A percentile compares a stretch with the other conserved stretches of the same genome.
Conservation (phyloP, 2,888 invertebrate species). For the Leucoma salicis region DNA sequence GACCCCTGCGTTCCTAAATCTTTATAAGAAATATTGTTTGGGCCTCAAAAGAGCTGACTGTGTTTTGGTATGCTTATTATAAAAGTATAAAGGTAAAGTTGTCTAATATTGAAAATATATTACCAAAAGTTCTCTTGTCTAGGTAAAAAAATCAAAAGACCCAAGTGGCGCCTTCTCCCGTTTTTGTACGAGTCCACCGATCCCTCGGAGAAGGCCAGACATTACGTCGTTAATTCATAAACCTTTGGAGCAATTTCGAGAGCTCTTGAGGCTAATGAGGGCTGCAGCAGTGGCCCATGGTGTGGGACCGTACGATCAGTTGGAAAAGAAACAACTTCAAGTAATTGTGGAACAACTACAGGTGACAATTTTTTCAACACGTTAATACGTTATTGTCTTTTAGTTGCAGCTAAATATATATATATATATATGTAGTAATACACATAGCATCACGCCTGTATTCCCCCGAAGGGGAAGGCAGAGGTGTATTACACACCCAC, state of each 20-base stretch:
- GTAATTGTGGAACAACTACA: slow-evolving; percentile 74
- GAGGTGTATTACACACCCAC: too few species aligned
- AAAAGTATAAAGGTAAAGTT: neutral
- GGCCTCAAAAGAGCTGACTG: slow-evolving; percentile 93
- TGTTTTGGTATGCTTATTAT: slow-evolving; percentile 83
- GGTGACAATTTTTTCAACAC: slow-evolving; percentile 37
- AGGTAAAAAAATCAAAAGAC: slow-evolving; percentile 87
- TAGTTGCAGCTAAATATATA: too few species aligned
- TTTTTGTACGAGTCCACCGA: slow-evolving; percentile 90
- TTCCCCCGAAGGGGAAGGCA: too few species aligned
- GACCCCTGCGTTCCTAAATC: slow-evolving; percentile 87
- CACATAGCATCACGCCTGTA: too few species aligned
- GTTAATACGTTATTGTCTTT: too few species aligned
- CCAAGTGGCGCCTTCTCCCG: slow-evolving; percentile 90
- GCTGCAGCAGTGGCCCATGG: slow-evolving; percentile 64
- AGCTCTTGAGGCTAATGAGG: slow-evolving; percentile 71
- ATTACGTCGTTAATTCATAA: slow-evolving; percentile 92
- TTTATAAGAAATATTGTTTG: slow-evolving; percentile 91
- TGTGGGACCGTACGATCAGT: slow-evolving; percentile 69
- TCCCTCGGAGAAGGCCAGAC: slow-evolving; percentile 91
- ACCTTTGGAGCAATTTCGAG: slow-evolving; percentile 88
- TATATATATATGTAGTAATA: too few species aligned
- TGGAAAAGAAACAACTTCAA: slow-evolving; percentile 75
- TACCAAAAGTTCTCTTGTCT: slow-evolving; percentile 1
- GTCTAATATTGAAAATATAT: neutral